These are phyloP conservation scores for Parasteatoda tepidariorum DNA, from an alignment of 1,140 invertebrate genomes.

Conservation along the genomic window DNA sequence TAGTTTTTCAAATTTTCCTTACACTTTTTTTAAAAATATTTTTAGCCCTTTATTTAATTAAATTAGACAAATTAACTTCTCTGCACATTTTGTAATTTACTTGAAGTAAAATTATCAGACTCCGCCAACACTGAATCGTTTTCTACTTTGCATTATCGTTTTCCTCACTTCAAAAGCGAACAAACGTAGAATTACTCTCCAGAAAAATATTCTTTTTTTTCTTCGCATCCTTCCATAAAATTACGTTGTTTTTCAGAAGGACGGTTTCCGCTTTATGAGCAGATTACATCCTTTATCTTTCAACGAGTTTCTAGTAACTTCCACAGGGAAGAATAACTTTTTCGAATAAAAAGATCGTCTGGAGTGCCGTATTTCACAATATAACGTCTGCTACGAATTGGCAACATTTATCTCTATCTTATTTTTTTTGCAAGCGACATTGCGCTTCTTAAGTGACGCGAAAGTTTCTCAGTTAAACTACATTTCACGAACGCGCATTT, in stretches of 20 bases:
- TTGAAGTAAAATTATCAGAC: no score
- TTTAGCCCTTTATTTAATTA: no score
- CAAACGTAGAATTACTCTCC: no score
- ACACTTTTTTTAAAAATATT: no score
- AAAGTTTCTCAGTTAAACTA: neutral
- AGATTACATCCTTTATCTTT: conserved; percentile 39
- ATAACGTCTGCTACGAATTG: neutral
- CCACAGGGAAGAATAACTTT: neutral
- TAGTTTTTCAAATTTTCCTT: no score
- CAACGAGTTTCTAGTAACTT: conserved; percentile 8
- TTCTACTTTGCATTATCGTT: no score
- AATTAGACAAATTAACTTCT: no score
- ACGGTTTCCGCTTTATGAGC: conserved; percentile 39
- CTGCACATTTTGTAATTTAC: no score
- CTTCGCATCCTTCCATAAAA: neutral
- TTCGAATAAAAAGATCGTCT: conserved; percentile 1
- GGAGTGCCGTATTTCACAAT: conserved; percentile 7
- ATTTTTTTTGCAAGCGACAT: no score
- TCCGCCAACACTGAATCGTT: no score
- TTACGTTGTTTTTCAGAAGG: conserved; percentile 27
- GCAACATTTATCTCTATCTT: conserved; percentile 15
- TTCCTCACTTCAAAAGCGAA: no score
- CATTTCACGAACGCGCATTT: neutral
- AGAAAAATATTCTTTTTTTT: no score
- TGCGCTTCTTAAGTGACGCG: neutral